Evolutionary conservation across 2,797 vertebrate genomes (phyloP).

Genomic region (Geotrypetes seraphini): DNA sequence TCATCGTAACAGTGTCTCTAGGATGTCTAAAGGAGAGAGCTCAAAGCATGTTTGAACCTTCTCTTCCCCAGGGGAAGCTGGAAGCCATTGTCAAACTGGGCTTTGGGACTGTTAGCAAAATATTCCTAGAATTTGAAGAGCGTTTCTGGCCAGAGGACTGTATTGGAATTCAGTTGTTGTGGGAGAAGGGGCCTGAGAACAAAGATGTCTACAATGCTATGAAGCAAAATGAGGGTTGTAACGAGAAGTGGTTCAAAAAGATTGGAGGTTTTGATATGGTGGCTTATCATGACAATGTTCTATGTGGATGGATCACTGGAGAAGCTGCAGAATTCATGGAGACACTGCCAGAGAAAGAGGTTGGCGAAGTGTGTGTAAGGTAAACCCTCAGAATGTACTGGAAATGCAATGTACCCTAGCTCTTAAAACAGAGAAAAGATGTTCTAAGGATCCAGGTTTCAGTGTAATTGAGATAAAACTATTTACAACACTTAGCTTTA

Average conservation of each 20-base stretch:
- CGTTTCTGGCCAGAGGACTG: conserved; percentile 43
- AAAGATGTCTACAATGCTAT: conserved; percentile 7
- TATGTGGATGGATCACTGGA: conserved; percentile 47
- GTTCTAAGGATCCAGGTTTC: no score
- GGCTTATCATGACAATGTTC: conserved; percentile 33
- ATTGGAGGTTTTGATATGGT: conserved; percentile 42
- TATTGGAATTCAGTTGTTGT: conserved; percentile 37
- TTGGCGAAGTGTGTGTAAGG: conserved; percentile 31
- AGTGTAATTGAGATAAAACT: no score
- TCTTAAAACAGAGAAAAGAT: no score
- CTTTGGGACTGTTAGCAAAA: conserved; percentile 42
- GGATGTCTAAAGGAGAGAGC: conserved; percentile 33
- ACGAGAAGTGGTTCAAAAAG: conserved; percentile 39
- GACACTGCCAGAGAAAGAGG: conserved; percentile 23
- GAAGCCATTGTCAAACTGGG: conserved; percentile 33
- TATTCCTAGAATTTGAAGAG: conserved; percentile 35
- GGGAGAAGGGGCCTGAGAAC: conserved; percentile 36
- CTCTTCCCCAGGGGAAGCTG: conserved; percentile 27
- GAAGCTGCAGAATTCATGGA: conserved; percentile 42
- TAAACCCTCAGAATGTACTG: no score
- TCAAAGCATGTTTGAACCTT: conserved; percentile 25
- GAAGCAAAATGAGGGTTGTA: conserved; percentile 18
- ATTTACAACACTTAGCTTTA: no score
- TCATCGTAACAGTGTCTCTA: conserved; percentile 37
- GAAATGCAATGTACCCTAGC: no score